These are phyloP conservation scores for Acanthopleura granulata DNA, from an alignment of 2,888 invertebrate genomes.

Conservation along the genomic window DNA sequence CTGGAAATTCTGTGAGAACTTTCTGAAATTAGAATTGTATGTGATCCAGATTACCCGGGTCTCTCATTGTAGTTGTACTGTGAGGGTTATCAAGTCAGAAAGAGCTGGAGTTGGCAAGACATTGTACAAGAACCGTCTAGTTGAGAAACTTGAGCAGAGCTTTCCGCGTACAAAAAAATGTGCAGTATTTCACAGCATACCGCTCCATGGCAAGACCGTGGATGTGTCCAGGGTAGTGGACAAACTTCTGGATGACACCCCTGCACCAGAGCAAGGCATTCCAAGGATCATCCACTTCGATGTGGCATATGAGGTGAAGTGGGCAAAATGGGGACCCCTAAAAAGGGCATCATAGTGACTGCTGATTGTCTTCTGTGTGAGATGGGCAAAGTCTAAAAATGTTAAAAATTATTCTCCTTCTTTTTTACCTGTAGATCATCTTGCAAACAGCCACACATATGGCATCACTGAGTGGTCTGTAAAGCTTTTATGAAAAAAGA, in stretches of 20 bases:
- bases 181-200: slow-evolving; percentile 31
- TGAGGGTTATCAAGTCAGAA: slow-evolving; percentile 49
- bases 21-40: no score
- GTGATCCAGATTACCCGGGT: no score
- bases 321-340: no score
- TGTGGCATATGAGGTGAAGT: slow-evolving; percentile 49
- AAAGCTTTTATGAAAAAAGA: no score
- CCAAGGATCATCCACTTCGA: slow-evolving; percentile 53
- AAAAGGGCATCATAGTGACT: neutral
- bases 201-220: slow-evolving; percentile 40
- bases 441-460: no score
- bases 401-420: no score
- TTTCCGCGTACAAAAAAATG: neutral
- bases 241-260: slow-evolving; percentile 35
- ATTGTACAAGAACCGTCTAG: slow-evolving; percentile 41
- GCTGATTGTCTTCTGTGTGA: neutral
- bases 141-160: slow-evolving; percentile 30
- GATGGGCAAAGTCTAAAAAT: neutral
- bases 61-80: slow-evolving; percentile 44
- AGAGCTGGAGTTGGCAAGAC: slow-evolving; percentile 57
- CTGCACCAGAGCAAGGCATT: slow-evolving; percentile 27
- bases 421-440: no score
- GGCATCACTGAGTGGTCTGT: no score
- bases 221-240: slow-evolving; percentile 34
- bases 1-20: no score